A percentile compares a stretch with the other conserved stretches of the same genome.
Evolutionary conservation across 2,113 vertebrate genomes (phyloP).

Genomic region (Aegithalos caudatus): DNA sequence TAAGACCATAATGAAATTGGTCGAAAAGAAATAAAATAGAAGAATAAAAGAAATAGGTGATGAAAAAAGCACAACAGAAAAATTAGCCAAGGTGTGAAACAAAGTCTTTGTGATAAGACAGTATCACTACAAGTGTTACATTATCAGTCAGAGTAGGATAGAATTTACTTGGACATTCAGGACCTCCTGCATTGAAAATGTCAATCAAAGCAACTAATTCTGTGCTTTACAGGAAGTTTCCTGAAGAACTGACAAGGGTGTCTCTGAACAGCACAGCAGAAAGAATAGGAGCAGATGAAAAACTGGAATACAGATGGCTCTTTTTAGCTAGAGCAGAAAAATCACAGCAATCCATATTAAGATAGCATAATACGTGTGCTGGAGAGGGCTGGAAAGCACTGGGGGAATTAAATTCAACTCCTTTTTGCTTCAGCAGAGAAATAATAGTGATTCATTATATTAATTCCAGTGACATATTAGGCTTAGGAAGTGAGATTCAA

Average conservation of each 20-base stretch:
- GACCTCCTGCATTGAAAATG: neutral
- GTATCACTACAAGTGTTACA: neutral
- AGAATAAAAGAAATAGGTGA: slow-evolving; percentile 34
- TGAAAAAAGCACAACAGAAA: slow-evolving; percentile 30
- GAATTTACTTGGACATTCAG: neutral
- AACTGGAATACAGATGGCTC: neutral
- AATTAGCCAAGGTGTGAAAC: slow-evolving; percentile 30
- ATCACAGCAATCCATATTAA: neutral
- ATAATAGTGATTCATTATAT: neutral
- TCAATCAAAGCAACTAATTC: neutral
- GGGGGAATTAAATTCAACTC: slow-evolving; percentile 16
- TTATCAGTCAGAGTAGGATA: neutral
- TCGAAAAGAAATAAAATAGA: slow-evolving; percentile 38
- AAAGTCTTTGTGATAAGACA: neutral
- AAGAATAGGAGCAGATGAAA: neutral
- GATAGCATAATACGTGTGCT: neutral
- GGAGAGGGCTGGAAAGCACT: neutral
- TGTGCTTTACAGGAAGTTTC: neutral
- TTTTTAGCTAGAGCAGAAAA: neutral
- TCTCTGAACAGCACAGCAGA: neutral
- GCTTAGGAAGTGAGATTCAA: neutral
- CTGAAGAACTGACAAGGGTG: neutral
- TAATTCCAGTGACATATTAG: neutral
- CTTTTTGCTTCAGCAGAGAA: neutral
- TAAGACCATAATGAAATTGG: slow-evolving; percentile 26